phyloP scores from a whole-genome alignment of 2,797 vertebrate species.

The Ptychobarbus kaznakovi region DNA sequence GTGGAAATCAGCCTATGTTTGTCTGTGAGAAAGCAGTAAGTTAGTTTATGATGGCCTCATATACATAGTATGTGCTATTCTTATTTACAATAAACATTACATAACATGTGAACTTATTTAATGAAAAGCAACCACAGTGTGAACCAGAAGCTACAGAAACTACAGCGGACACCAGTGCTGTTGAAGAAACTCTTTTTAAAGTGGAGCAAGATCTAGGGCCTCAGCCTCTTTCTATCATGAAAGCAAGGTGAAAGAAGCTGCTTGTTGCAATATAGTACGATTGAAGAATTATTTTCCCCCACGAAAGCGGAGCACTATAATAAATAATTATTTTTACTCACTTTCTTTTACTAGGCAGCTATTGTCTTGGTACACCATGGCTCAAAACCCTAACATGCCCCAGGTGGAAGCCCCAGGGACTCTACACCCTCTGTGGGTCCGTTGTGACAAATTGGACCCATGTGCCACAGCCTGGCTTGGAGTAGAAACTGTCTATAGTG shows the following conservation, averaged over 20 bases:
- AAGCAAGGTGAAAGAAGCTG: conserved; percentile 83
- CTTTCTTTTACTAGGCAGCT: conserved; percentile 80
- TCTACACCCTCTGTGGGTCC: conserved; percentile 88
- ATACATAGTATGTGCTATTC: background rate
- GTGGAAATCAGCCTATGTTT: conserved; percentile 73
- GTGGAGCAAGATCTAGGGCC: conserved; percentile 68
- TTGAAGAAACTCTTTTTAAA: conserved; percentile 43
- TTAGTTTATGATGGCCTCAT: conserved; percentile 20
- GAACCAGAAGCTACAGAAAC: conserved; percentile 66
- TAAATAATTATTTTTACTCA: background rate
- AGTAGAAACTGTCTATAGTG: conserved; percentile 81
- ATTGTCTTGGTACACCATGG: conserved; percentile 88
- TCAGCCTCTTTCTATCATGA: conserved; percentile 81
- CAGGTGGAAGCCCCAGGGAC: conserved; percentile 63
- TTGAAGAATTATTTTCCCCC: background rate
- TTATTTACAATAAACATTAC: background rate
- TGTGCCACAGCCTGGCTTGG: conserved; percentile 88
- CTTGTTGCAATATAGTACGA: background rate
- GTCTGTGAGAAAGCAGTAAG: conserved; percentile 87
- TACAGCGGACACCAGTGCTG: conserved; percentile 63
- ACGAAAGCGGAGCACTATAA: background rate
- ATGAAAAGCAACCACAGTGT: conserved; percentile 38
- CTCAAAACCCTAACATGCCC: conserved; percentile 84
- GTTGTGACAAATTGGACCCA: conserved; percentile 88
- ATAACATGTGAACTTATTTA: background rate